These are phyloP conservation scores for Carettochelys insculpta DNA, from an alignment of 2,113 vertebrate species.

Conservation along the genomic window DNA sequence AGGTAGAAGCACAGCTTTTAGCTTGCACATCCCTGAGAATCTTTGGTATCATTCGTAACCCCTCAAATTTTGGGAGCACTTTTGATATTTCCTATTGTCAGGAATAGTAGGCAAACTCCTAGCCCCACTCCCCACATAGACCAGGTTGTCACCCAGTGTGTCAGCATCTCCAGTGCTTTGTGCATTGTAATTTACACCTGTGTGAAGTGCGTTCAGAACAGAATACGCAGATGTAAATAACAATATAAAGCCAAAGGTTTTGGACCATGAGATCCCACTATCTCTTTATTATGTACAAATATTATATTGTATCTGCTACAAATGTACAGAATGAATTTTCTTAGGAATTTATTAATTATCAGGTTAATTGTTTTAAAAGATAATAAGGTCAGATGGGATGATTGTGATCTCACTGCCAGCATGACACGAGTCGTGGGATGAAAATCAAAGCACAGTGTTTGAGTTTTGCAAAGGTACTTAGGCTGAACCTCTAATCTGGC, in stretches of 20 bases:
- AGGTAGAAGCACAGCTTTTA: not conserved
- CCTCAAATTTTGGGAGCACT: not conserved
- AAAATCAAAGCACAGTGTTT: not conserved
- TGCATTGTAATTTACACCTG: not conserved
- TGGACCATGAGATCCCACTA: not conserved
- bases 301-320: not conserved
- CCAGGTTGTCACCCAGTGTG: not conserved
- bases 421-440: not conserved
- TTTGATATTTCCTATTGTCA: not conserved
- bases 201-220: not conserved
- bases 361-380: not conserved
- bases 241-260: not conserved
- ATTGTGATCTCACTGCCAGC: not conserved
- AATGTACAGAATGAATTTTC: not conserved
- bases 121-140: not conserved
- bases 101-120: not conserved
- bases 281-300: not conserved
- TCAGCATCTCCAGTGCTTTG: not conserved
- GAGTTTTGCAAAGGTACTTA: not conserved
- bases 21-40: not conserved
- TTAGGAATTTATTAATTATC: not conserved
- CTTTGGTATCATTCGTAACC: not conserved
- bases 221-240: not conserved
- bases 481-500: too few relatives aligned
- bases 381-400: not conserved